phyloP scores from a whole-genome alignment of 2,113 vertebrate species.

The Danionella cerebrum region DNA sequence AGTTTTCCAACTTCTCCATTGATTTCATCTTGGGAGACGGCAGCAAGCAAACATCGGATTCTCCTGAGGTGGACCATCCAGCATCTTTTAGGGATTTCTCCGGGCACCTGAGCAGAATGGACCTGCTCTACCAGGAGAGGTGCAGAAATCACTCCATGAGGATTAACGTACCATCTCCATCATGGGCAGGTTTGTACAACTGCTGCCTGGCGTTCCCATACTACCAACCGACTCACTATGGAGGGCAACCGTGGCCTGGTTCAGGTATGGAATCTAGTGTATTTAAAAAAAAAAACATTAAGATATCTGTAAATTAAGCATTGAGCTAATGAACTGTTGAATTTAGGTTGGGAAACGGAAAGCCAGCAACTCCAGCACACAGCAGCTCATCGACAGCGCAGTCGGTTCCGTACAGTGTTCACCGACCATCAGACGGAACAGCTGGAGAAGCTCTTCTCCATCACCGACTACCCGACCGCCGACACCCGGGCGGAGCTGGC shows the following conservation, averaged over 20 bases:
- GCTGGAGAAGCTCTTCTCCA: slow-evolving; percentile 57
- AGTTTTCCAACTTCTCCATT: slow-evolving; percentile 57
- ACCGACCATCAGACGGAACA: slow-evolving; percentile 50
- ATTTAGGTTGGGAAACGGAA: slow-evolving; percentile 18
- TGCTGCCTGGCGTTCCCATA: slow-evolving; percentile 20
- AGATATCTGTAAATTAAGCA: background rate
- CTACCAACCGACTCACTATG: slow-evolving; percentile 11
- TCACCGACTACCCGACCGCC: slow-evolving; percentile 50
- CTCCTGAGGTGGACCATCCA: background rate
- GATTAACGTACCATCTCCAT: slow-evolving; percentile 7
- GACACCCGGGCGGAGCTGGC: slow-evolving; percentile 53
- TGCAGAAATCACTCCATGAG: slow-evolving; percentile 28
- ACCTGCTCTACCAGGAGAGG: background rate
- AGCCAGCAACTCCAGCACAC: background rate
- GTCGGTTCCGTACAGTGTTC: slow-evolving; percentile 60
- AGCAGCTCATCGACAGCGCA: slow-evolving; percentile 29
- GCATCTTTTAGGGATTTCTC: background rate
- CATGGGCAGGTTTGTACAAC: slow-evolving; percentile 11
- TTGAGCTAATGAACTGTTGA: background rate
- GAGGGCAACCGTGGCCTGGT: slow-evolving; percentile 19
- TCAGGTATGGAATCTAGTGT: slow-evolving; percentile 10
- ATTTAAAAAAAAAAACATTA: background rate
- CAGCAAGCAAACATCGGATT: background rate
- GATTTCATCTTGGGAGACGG: slow-evolving; percentile 55
- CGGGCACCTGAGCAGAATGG: background rate